Conservation (phyloP, 2,888 invertebrate species). For the Drosophila pegasa region DNA sequence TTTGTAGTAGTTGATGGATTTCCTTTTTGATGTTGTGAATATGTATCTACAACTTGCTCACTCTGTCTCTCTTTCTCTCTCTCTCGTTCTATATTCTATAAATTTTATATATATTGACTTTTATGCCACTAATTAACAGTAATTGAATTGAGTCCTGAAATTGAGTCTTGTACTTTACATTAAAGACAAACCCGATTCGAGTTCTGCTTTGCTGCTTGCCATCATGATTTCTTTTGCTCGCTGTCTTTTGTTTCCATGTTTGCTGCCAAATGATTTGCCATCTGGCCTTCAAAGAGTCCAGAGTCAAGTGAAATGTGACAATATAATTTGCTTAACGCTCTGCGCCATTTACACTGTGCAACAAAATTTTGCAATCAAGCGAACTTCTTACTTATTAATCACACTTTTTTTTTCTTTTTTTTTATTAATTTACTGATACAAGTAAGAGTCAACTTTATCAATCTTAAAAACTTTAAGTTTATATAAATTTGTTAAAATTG, state of each 20-base stretch:
- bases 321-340: constrained; percentile 56
- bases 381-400: constrained; percentile 8
- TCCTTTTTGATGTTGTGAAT: constrained; percentile 85
- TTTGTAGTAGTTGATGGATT: constrained; percentile 82
- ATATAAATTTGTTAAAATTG: not conserved
- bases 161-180: constrained; percentile 52
- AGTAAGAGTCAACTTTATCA: not conserved
- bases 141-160: constrained; percentile 49
- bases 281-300: constrained; percentile 35
- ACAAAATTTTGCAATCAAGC: constrained; percentile 21
- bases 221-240: constrained; percentile 68
- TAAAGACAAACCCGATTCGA: constrained; percentile 67
- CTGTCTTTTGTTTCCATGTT: constrained; percentile 67
- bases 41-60: constrained; percentile 64
- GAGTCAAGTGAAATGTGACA: constrained; percentile 65
- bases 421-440: not conserved
- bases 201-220: constrained; percentile 76
- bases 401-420: not conserved
- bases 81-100: constrained; percentile 52
- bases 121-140: constrained; percentile 66
- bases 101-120: constrained; percentile 60
- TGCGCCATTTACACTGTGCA: constrained; percentile 46
- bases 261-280: constrained; percentile 66
- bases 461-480: not conserved
- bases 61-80: constrained; percentile 58